Evolutionary conservation across 2,113 vertebrate genomes (phyloP).

Genomic region (Copsychus sechellarum): DNA sequence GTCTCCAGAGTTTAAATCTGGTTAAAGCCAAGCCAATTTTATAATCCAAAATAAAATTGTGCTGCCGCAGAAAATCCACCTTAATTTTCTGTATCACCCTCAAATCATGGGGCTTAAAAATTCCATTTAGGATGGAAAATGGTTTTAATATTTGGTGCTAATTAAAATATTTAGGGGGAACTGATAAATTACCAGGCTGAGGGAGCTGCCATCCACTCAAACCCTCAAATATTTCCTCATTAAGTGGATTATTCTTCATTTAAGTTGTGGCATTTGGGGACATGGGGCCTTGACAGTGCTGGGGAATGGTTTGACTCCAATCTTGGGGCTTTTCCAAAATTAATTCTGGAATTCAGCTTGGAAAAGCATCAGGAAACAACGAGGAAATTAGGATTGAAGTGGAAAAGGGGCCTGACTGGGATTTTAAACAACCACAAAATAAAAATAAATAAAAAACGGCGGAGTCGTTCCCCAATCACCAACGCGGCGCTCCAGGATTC

Average conservation of each 20-base stretch:
- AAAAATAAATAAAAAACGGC: rapidly evolving
- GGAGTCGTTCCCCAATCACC: rapidly evolving
- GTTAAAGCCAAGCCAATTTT: background rate
- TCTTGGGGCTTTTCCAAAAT: background rate
- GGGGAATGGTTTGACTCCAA: background rate
- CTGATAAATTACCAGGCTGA: background rate
- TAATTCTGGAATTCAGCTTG: background rate
- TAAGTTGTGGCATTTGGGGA: background rate
- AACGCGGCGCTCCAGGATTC: background rate
- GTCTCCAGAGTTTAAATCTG: background rate
- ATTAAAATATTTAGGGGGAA: background rate
- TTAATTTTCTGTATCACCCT: background rate
- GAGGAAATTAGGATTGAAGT: background rate
- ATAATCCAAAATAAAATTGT: background rate
- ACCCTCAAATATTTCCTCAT: background rate
- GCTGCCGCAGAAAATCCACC: background rate
- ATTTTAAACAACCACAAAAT: background rate
- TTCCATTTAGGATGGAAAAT: background rate
- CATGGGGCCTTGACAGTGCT: background rate
- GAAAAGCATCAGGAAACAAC: background rate
- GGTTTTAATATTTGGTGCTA: background rate
- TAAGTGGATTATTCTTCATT: rapidly evolving
- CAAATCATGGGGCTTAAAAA: background rate
- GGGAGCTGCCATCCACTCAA: background rate
- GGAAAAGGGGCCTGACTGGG: background rate